Percentiles rank a stretch among this genome's conserved stretches.
Evolutionary conservation across 2,888 invertebrate species (phyloP).

Genomic region (Leistus spinibarbis): DNA sequence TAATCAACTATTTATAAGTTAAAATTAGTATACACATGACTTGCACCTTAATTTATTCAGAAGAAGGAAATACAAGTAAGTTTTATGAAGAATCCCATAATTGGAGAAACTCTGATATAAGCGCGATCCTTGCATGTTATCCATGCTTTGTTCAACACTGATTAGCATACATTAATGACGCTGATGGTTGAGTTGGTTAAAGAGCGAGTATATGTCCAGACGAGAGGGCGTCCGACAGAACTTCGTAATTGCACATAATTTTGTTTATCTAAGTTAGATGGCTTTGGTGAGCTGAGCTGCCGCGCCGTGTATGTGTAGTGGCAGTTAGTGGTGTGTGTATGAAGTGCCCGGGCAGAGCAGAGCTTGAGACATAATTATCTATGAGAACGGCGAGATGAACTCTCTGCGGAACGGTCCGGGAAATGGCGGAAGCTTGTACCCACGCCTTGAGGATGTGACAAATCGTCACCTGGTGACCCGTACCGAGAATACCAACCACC

Average conservation of each 20-base stretch:
- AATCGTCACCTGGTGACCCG: conserved; percentile 60
- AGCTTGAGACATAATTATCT: conserved; percentile 44
- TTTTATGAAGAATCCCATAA: no score
- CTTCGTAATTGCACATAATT: conserved; percentile 48
- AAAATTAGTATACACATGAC: no score
- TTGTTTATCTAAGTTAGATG: conserved; percentile 46
- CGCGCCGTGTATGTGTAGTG: neutral
- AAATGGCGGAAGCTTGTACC: conserved; percentile 59
- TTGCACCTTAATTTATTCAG: no score
- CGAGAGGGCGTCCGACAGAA: conserved; percentile 19
- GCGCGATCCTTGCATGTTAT: neutral
- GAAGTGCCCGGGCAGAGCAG: neutral
- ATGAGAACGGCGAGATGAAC: conserved; percentile 45
- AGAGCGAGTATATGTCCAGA: conserved; percentile 40
- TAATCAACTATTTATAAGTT: no score
- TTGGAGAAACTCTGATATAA: no score
- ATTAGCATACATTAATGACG: conserved; percentile 28
- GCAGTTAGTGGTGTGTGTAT: neutral
- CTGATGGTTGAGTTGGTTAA: conserved; percentile 15
- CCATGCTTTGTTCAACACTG: conserved; percentile 28
- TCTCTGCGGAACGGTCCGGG: conserved; percentile 46
- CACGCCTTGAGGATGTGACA: conserved; percentile 58
- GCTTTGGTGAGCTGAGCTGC: conserved; percentile 9
- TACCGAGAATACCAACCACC: conserved; percentile 53
- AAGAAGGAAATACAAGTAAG: no score